A percentile compares a stretch with the other conserved stretches of the same genome.
Evolutionary conservation across 2,797 vertebrate species (phyloP).

Genomic region (Chanos chanos): DNA sequence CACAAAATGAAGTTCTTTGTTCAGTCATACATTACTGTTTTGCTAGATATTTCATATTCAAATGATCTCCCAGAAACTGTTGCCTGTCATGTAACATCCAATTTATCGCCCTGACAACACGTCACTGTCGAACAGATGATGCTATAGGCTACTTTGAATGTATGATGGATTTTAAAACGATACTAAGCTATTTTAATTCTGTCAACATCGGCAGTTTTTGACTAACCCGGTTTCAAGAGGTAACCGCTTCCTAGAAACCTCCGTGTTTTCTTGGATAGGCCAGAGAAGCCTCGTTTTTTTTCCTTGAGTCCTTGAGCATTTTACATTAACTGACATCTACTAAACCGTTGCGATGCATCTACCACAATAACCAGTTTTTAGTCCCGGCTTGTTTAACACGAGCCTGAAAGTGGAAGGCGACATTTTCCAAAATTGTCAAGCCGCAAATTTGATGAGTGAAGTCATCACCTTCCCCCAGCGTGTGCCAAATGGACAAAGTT

Average conservation of each 20-base stretch:
- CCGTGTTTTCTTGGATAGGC: not conserved
- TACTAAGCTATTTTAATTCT: not conserved
- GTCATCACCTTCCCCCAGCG: slow-evolving; percentile 69
- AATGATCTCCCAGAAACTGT: too few relatives aligned
- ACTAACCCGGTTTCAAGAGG: too few relatives aligned
- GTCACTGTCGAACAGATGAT: not conserved
- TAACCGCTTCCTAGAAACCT: not conserved
- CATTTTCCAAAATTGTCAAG: slow-evolving; percentile 67
- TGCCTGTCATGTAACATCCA: too few relatives aligned
- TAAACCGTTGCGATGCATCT: not conserved
- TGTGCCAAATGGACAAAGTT: slow-evolving; percentile 61
- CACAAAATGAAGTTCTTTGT: not conserved
- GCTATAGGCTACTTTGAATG: too few relatives aligned
- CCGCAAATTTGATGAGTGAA: slow-evolving; percentile 61
- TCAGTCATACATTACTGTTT: not conserved
- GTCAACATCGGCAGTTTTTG: too few relatives aligned
- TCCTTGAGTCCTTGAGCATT: not conserved
- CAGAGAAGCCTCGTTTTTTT: not conserved
- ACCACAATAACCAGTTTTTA: not conserved
- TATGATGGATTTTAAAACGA: not conserved
- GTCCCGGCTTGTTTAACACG: too few relatives aligned
- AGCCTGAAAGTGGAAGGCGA: too few relatives aligned
- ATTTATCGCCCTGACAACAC: too few relatives aligned
- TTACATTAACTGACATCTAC: too few relatives aligned
- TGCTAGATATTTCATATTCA: too few relatives aligned